Evolutionary conservation across 2,113 vertebrate genomes (phyloP), one percentile per base, ranked within the genome.

Genomic region (Pelecanus crispus): DNA sequence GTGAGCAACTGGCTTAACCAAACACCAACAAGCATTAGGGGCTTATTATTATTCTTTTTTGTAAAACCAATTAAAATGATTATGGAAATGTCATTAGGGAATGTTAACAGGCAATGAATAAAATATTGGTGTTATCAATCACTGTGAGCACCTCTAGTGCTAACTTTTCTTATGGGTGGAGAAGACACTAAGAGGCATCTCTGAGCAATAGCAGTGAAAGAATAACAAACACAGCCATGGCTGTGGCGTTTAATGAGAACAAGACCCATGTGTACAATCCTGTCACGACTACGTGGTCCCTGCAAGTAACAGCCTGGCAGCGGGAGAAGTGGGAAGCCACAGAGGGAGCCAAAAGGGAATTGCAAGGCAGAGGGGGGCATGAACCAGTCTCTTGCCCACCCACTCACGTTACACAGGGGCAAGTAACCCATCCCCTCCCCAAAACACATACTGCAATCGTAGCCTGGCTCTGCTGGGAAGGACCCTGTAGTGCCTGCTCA

Each of bases 11-110:
- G 70, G 29, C 83, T 95, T 91, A 90, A 73, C 34, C 36, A 85
- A 96, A 92, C 59, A 94, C 36, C 87, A 83, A 73, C 49, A 94
- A 88, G n/a, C 58, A 34, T 70, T 85, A 86, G n/a, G 40, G 71
- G 18, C 26, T 86, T 49, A 65, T 79, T 90, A 71, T 73, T 92
- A 78, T 79, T 92, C 87, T 66, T 95, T 93, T 88, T 75, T 53
- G 62, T 79, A 88, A 96, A 95, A 56, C 81, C 42, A 93, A 83
- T 95, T 95, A 93, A 94, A 95, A 93, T 90, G 88, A 86, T 93
- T 90, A 70, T 5, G 2, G 79, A 89, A 95, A 50, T 79, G 38
- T 88, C 71, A 83, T 93, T 94, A 88, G 59, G 63, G 71, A 72
- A 68, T 28, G 45, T 75, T 88, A 96, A 42, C 38, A 73, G 90